Conservation (phyloP, 1,140 invertebrate species). For the Rhopalosiphum maidis region DNA sequence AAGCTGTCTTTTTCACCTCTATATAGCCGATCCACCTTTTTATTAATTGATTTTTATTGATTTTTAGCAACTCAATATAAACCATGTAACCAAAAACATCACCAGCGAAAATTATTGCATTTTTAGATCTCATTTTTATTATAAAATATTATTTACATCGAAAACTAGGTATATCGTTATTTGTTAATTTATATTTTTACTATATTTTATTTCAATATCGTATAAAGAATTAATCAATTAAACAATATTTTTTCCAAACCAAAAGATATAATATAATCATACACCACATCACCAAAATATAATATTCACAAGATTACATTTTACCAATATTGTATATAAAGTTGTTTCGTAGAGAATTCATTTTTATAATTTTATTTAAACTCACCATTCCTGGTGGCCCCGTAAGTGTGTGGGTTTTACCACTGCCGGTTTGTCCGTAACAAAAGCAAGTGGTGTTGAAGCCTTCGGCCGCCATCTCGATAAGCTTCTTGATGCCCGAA, state of each 20-base stretch:
- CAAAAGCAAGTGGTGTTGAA: slow-evolving; percentile 94
- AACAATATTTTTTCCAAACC: not conserved
- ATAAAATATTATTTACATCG: not conserved
- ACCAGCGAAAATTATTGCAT: not conserved
- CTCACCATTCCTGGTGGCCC: slow-evolving; percentile 85
- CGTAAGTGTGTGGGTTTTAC: slow-evolving; percentile 94
- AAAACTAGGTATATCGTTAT: not conserved
- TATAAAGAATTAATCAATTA: not conserved
- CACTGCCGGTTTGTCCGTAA: slow-evolving; percentile 96
- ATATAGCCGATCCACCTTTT: not conserved
- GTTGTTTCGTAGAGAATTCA: not conserved
- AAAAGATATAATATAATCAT: not conserved
- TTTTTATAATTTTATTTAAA: slow-evolving; percentile 8
- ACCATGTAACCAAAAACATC: not conserved
- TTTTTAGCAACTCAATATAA: not conserved
- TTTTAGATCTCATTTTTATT: not conserved
- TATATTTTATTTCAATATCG: not conserved
- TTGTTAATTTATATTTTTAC: not conserved
- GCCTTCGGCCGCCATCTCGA: slow-evolving; percentile 91
- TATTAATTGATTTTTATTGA: slow-evolving; percentile 15
- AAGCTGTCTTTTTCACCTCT: not conserved
- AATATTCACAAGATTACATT: not conserved
- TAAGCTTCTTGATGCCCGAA: slow-evolving; percentile 79
- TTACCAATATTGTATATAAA: not conserved
- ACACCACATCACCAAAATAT: not conserved